Percentiles rank a stretch among this genome's conserved stretches.
These are phyloP conservation scores for Metopia argyrocephala DNA, from an alignment of 2,888 invertebrate species.

Conservation along the genomic window DNA sequence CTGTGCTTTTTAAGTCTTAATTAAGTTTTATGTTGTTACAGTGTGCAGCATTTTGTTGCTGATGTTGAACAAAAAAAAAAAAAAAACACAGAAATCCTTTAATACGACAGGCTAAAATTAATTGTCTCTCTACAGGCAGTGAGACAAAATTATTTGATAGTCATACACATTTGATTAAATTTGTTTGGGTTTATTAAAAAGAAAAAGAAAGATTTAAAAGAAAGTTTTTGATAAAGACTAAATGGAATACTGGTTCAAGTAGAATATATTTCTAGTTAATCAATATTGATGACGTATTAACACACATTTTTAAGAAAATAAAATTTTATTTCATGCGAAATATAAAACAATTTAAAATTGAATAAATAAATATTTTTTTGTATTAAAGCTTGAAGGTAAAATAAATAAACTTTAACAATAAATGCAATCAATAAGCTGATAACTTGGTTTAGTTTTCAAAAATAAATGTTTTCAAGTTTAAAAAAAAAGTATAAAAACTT, in stretches of 20 bases:
- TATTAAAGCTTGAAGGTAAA: no score
- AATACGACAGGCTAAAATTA: conserved; percentile 42
- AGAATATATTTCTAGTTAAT: no score
- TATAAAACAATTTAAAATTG: no score
- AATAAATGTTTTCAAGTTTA: no score
- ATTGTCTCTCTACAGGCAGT: conserved; percentile 56
- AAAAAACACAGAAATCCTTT: conserved; percentile 21
- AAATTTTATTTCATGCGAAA: no score
- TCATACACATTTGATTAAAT: conserved; percentile 52
- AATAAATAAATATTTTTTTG: no score
- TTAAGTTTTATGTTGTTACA: conserved; percentile 52
- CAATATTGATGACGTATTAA: no score
- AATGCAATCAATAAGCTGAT: no score
- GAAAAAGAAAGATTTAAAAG: background rate
- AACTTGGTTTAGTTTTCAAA: no score
- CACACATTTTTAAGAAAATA: no score
- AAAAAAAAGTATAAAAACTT: no score
- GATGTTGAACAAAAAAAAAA: background rate
- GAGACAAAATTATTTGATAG: conserved; percentile 35
- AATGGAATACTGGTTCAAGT: background rate
- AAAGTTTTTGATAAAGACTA: background rate
- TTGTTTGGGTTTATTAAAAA: conserved; percentile 8
- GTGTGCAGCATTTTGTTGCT: conserved; percentile 33
- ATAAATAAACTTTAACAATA: no score
- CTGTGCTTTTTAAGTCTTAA: conserved; percentile 49